These are phyloP conservation scores for Orcinus orca DNA, from an alignment of 2,113 vertebrate species.

Conservation along the genomic window DNA sequence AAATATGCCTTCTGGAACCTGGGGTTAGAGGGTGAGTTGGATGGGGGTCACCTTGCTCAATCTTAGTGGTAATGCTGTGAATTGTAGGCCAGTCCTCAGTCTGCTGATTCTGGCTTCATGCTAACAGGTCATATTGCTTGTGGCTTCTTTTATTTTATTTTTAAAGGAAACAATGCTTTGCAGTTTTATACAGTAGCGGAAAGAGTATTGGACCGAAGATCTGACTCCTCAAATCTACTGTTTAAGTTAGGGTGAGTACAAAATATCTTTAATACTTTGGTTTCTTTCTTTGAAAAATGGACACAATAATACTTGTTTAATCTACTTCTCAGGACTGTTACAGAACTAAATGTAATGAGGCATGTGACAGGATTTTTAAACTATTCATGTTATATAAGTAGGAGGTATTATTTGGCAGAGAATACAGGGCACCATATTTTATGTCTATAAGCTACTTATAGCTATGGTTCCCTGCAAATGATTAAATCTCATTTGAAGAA, in stretches of 20 bases:
- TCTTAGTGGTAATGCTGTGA: background rate
- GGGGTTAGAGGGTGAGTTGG: background rate
- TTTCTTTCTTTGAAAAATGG: constrained; percentile 51
- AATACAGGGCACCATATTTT: constrained; percentile 36
- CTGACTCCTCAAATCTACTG: constrained; percentile 4
- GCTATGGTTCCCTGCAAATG: constrained; percentile 42
- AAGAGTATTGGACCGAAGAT: constrained; percentile 36
- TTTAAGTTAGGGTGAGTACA: constrained; percentile 9
- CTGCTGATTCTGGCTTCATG: constrained; percentile 5
- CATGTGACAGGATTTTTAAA: constrained; percentile 38
- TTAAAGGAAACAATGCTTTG: constrained; percentile 52
- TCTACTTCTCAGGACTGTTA: constrained; percentile 44
- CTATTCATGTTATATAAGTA: constrained; percentile 47
- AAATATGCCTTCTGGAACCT: background rate
- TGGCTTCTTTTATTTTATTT: constrained; percentile 49
- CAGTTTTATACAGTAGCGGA: constrained; percentile 45
- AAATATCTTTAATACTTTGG: constrained; percentile 43
- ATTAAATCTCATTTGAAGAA: constrained; percentile 54
- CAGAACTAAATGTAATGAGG: constrained; percentile 37
- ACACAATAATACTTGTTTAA: constrained; percentile 50
- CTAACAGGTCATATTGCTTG: constrained; percentile 44
- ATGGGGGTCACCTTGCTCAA: background rate
- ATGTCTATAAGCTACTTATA: constrained; percentile 43
- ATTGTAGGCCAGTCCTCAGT: background rate
- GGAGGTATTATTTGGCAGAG: constrained; percentile 57